These are phyloP conservation scores for Boloria euphrosyne DNA, from an alignment of 2,888 invertebrate genomes.

Conservation along the genomic window DNA sequence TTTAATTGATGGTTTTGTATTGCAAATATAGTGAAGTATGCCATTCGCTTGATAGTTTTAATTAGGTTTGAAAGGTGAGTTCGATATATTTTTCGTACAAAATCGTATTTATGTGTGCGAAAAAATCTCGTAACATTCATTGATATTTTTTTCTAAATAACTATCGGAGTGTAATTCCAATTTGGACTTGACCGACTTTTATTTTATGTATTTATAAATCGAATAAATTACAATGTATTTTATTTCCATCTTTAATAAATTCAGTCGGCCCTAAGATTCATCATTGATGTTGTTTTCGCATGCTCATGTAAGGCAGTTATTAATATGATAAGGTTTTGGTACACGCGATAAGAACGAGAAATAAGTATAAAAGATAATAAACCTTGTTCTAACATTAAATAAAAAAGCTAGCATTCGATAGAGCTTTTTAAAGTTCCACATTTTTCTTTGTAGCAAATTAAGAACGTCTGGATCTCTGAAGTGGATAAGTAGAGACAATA, in stretches of 20 bases:
- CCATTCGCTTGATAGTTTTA: neutral
- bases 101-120: no score
- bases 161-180: no score
- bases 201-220: no score
- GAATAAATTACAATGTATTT: no score
- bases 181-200: no score
- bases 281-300: no score
- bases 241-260: no score
- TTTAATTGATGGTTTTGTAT: constrained; percentile 22
- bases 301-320: no score
- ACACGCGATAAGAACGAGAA: neutral
- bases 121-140: no score
- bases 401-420: constrained; percentile 9
- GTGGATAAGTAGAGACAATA: constrained; percentile 24
- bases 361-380: constrained; percentile 1
- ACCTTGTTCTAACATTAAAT: constrained; percentile 4
- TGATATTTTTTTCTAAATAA: no score
- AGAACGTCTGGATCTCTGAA: constrained; percentile 20
- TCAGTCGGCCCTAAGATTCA: no score
- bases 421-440: constrained; percentile 16
- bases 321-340: neutral
- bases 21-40: constrained; percentile 4
- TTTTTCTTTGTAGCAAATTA: constrained; percentile 21
- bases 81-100: no score
- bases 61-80: neutral